Percentiles rank a stretch among this genome's conserved stretches.
phyloP scores from a whole-genome alignment of 1,140 invertebrate species.

The Batillaria attramentaria region DNA sequence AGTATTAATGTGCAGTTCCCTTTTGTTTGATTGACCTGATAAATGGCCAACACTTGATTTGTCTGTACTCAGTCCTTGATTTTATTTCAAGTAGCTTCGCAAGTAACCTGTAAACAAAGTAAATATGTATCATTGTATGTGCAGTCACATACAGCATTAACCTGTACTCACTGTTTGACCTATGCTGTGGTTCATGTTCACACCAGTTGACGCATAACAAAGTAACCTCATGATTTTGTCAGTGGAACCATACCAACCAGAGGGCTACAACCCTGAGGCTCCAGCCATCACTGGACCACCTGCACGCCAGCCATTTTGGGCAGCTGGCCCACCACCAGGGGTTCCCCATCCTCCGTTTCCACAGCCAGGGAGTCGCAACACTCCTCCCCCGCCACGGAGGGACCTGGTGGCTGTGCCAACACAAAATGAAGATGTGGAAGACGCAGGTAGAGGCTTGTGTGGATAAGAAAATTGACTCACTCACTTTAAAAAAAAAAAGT shows the following conservation, averaged over 20 bases:
- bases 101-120: too few relatives aligned
- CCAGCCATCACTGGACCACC: slow-evolving; percentile 78
- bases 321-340: slow-evolving; percentile 3
- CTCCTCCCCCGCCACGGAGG: slow-evolving; percentile 61
- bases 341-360: neutral
- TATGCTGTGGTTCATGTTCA: too few relatives aligned
- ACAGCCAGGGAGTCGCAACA: slow-evolving; percentile 71
- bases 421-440: slow-evolving; percentile 31
- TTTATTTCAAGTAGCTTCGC: too few relatives aligned
- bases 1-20: too few relatives aligned
- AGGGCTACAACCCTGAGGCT: slow-evolving; percentile 86
- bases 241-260: slow-evolving; percentile 50
- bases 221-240: neutral
- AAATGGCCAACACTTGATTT: too few relatives aligned
- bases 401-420: slow-evolving; percentile 72
- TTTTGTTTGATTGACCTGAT: too few relatives aligned
- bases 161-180: too few relatives aligned
- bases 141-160: too few relatives aligned
- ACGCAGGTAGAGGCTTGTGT: slow-evolving; percentile 27
- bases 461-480: neutral
- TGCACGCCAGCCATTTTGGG: slow-evolving; percentile 47
- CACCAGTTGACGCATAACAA: neutral
- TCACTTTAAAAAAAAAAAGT: neutral
- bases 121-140: too few relatives aligned
- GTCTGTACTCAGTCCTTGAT: too few relatives aligned